Evolutionary conservation across 2,888 invertebrate species (phyloP).

Genomic region (Embidobia sp.): DNA sequence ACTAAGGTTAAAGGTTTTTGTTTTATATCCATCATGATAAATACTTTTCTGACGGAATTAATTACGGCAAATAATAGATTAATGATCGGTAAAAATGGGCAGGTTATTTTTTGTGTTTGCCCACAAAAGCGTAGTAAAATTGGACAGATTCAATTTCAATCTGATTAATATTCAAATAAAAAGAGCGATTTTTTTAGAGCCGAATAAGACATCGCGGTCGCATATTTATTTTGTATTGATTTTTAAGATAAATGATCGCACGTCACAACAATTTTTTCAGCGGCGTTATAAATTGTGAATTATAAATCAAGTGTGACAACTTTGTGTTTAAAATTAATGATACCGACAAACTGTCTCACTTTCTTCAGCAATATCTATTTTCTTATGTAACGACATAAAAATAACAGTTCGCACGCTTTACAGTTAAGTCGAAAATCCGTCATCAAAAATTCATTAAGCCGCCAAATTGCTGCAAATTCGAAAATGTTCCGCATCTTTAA

Average conservation of each 20-base stretch:
- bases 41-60: too few species aligned
- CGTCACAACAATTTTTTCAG: conserved; percentile 9
- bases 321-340: conserved; percentile 23
- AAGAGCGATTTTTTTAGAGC: too few species aligned
- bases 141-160: too few species aligned
- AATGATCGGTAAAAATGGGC: too few species aligned
- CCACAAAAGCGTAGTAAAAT: too few species aligned
- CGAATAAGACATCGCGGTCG: background rate
- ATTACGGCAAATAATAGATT: too few species aligned
- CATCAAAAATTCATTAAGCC: conserved; percentile 20
- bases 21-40: too few species aligned
- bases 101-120: too few species aligned
- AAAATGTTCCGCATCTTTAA: background rate
- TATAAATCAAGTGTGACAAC: background rate
- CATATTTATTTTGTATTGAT: conserved; percentile 1
- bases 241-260: conserved; percentile 13
- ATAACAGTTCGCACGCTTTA: background rate
- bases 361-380: background rate
- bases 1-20: too few species aligned
- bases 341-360: background rate
- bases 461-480: background rate
- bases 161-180: background rate
- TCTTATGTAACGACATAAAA: background rate
- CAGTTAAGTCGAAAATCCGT: background rate
- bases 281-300: too few species aligned